These are phyloP conservation scores for Bombyx mandarina DNA, from an alignment of 1,140 invertebrate species.

Conservation along the genomic window DNA sequence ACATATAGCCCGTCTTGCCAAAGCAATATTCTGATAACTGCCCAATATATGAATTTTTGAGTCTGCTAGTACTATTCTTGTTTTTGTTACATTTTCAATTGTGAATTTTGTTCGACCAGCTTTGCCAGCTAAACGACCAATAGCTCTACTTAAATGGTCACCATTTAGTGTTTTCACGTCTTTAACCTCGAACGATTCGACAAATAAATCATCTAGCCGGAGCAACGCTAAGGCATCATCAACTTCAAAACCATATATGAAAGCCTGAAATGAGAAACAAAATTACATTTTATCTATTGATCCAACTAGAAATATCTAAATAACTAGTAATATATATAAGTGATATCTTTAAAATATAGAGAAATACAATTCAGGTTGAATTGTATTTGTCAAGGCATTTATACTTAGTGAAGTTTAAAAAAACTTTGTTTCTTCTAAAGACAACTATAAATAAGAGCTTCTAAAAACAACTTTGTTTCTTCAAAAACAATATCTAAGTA, in stretches of 20 bases:
- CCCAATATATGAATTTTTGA: conserved; percentile 98
- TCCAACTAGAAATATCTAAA: too few species aligned
- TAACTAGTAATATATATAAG: too few species aligned
- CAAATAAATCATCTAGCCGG: conserved; percentile 96
- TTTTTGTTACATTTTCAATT: conserved; percentile 99
- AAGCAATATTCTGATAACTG: conserved; percentile 96
- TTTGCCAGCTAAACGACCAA: conserved; percentile 97
- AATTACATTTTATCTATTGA: not conserved
- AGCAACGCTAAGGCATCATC: conserved; percentile 97
- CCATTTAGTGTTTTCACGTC: conserved; percentile 97
- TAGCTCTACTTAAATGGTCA: conserved; percentile 95
- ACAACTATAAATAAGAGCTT: too few species aligned
- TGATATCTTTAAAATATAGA: too few species aligned
- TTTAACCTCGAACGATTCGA: conserved; percentile 97
- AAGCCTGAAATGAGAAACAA: conserved; percentile 75
- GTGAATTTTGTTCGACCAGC: conserved; percentile 97
- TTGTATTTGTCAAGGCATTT: too few species aligned
- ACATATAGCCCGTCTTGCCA: conserved; percentile 96
- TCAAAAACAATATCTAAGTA: too few species aligned
- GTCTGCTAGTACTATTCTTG: conserved; percentile 97
- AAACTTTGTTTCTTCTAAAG: too few species aligned
- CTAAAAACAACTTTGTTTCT: too few species aligned
- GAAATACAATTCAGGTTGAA: too few species aligned
- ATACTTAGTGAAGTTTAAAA: too few species aligned
- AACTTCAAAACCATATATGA: conserved; percentile 96